phyloP scores from a whole-genome alignment of 2,113 vertebrate species.

The Sapajus apella region DNA sequence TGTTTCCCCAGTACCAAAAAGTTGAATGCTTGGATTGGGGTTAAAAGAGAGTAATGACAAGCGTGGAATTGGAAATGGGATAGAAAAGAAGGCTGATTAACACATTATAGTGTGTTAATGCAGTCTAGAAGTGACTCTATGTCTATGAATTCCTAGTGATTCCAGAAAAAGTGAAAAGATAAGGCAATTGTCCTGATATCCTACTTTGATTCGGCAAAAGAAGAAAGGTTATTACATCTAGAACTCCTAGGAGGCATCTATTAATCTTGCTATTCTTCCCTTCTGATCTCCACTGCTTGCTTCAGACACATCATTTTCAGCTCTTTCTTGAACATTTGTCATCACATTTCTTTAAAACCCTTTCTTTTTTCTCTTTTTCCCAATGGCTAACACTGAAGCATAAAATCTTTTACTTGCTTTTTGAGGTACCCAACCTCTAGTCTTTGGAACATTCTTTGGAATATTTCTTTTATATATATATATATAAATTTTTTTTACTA shows the following conservation, averaged over 20 bases:
- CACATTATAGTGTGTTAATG: neutral
- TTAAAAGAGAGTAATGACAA: neutral
- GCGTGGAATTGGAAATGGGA: neutral
- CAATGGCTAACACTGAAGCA: no score
- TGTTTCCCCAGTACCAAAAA: neutral
- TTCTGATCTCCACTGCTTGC: neutral
- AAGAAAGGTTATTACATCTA: neutral
- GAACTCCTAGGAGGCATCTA: neutral
- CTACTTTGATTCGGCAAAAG: neutral
- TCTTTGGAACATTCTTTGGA: neutral
- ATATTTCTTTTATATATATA: neutral
- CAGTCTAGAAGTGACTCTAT: neutral
- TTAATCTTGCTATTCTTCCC: neutral
- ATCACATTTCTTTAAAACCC: neutral
- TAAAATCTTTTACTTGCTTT: neutral
- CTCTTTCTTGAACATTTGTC: neutral
- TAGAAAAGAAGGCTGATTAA: neutral
- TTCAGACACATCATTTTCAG: neutral
- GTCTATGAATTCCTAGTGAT: neutral
- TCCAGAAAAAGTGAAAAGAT: neutral
- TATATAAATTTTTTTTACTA: no score
- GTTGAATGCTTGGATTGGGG: neutral
- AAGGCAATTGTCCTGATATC: neutral
- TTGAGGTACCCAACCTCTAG: neutral
- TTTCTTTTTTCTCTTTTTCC: neutral